Evolutionary conservation across 2,888 invertebrate genomes (phyloP).

Genomic region (Xestia ashworthii): DNA sequence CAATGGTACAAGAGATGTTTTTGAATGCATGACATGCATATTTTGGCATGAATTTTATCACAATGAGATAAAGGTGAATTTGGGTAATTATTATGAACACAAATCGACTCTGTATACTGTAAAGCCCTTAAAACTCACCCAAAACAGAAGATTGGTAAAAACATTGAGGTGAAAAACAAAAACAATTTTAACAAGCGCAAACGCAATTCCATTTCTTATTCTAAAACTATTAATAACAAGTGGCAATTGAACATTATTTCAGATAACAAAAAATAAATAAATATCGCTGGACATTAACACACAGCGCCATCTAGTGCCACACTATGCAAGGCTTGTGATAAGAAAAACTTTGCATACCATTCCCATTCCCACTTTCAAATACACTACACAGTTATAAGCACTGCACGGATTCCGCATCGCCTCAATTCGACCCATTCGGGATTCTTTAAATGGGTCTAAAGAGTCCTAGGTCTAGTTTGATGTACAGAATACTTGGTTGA

Average conservation of each 20-base stretch:
- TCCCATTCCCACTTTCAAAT: background rate
- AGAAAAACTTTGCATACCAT: background rate
- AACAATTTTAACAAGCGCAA: background rate
- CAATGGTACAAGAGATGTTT: background rate
- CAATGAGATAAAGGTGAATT: background rate
- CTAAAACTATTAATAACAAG: conserved; percentile 9
- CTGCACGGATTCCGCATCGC: background rate
- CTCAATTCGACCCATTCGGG: background rate
- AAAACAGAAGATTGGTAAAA: background rate
- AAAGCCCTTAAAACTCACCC: background rate
- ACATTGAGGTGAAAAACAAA: background rate
- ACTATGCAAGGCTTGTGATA: no score
- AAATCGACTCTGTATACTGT: background rate
- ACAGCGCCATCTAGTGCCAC: no score
- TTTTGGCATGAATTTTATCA: background rate
- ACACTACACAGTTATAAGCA: background rate
- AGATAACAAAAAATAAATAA: no score
- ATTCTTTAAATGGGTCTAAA: background rate
- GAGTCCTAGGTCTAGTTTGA: background rate
- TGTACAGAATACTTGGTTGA: background rate
- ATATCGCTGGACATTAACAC: no score
- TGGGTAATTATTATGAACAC: background rate
- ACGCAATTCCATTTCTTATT: background rate
- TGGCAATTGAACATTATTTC: conserved; percentile 50
- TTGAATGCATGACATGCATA: background rate